Conservation (phyloP, 2,888 invertebrate genomes). For the Dexiosoma caninum region DNA sequence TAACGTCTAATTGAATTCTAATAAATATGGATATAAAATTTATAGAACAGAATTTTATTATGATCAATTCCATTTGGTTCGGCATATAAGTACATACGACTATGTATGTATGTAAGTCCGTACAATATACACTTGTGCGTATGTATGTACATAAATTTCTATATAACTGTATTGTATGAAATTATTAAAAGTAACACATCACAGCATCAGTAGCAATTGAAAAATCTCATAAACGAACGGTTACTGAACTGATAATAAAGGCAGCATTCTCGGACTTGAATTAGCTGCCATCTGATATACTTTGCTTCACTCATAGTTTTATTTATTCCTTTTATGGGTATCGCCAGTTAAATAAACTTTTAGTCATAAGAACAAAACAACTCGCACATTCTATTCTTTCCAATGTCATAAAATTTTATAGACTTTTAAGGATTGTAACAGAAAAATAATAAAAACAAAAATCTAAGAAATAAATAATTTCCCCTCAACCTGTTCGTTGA, state of each 20-base stretch:
- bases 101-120: too few species aligned
- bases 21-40: too few species aligned
- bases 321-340: constrained; percentile 50
- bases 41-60: too few species aligned
- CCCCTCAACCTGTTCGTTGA: constrained; percentile 38
- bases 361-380: neutral
- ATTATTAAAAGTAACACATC: neutral
- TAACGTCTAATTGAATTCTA: too few species aligned
- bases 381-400: constrained; percentile 1
- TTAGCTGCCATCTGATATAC: constrained; percentile 46
- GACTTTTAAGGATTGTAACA: constrained; percentile 58
- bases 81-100: too few species aligned
- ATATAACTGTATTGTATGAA: neutral
- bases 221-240: constrained; percentile 12
- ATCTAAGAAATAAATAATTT: constrained; percentile 22
- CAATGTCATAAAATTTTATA: constrained; percentile 48
- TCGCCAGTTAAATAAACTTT: constrained; percentile 6
- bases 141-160: too few species aligned
- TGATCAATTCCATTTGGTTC: too few species aligned
- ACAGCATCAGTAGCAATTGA: neutral
- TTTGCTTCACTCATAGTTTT: constrained; percentile 50
- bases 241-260: constrained; percentile 55
- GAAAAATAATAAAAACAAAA: neutral
- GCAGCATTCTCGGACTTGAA: constrained; percentile 22
- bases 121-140: too few species aligned